These are phyloP conservation scores for Sepioteuthis lessoniana DNA, from an alignment of 2,888 invertebrate genomes.

Conservation along the genomic window DNA sequence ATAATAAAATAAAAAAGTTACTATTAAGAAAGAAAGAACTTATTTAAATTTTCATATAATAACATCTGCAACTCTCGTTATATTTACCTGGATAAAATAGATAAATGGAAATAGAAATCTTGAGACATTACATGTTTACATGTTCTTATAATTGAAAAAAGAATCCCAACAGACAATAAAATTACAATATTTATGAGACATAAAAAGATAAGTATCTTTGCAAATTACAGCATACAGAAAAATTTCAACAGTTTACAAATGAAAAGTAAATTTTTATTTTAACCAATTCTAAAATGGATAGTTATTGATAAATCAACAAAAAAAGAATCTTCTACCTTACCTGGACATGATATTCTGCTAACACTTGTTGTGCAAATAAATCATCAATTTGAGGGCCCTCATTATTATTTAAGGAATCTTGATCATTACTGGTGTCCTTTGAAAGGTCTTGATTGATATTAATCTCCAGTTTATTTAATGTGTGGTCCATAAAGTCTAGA, in stretches of 20 bases:
- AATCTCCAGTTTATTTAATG: slow-evolving; percentile 63
- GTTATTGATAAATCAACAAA: neutral
- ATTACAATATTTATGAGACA: too few species aligned
- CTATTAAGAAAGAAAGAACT: neutral
- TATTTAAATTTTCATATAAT: neutral
- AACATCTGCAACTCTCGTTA: neutral
- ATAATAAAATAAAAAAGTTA: neutral
- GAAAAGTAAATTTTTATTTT: neutral
- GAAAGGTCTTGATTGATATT: slow-evolving; percentile 53
- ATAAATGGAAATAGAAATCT: neutral
- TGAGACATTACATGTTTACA: neutral
- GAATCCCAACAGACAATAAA: too few species aligned
- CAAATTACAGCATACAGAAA: neutral
- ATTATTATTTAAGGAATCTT: slow-evolving; percentile 54
- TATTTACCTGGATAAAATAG: neutral
- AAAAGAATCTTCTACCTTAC: slow-evolving; percentile 53
- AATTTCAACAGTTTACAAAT: neutral
- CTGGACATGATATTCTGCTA: slow-evolving; percentile 58
- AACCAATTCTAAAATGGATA: neutral
- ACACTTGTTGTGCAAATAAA: slow-evolving; percentile 51
- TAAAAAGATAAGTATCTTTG: too few species aligned
- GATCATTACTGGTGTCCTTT: slow-evolving; percentile 48
- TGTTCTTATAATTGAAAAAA: neutral
- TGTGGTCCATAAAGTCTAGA: slow-evolving; percentile 68
- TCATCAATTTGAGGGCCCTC: slow-evolving; percentile 49